These are phyloP conservation scores for Tenthredo mesomela DNA, from an alignment of 2,888 invertebrate genomes.

Conservation along the genomic window DNA sequence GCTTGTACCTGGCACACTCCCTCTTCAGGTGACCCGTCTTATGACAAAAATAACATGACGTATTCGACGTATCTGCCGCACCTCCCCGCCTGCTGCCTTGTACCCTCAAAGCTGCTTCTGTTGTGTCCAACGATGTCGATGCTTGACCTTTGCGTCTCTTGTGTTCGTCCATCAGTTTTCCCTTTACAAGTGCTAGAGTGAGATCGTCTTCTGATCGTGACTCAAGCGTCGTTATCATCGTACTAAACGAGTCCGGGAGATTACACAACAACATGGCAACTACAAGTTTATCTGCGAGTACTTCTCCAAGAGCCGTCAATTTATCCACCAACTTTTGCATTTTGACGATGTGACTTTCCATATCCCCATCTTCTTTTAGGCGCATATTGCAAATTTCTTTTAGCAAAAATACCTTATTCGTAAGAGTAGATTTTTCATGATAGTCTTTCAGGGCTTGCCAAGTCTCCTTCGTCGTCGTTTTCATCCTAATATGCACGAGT, in stretches of 20 bases:
- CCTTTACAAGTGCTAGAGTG: no score
- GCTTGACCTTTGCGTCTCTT: no score
- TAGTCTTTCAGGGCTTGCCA: conserved; percentile 52
- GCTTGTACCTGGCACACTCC: no score
- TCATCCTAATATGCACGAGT: conserved; percentile 42
- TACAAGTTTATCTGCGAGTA: not conserved
- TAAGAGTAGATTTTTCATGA: conserved; percentile 55
- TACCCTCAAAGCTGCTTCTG: no score
- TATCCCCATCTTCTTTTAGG: conserved; percentile 46
- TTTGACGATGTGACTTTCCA: conserved; percentile 19
- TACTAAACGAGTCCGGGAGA: conserved; percentile 45
- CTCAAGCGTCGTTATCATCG: conserved; percentile 44
- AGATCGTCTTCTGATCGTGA: conserved; percentile 40
- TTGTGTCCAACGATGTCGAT: no score
- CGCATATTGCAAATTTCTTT: conserved; percentile 55
- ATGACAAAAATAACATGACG: no score
- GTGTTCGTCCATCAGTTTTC: no score
- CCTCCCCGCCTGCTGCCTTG: no score
- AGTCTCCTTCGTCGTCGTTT: conserved; percentile 51
- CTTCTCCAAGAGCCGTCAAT: conserved; percentile 20
- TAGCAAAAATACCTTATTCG: conserved; percentile 54
- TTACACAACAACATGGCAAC: conserved; percentile 48
- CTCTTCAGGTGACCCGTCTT: no score
- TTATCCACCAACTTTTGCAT: conserved; percentile 19
- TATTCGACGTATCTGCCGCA: no score